Conservation (phyloP, 2,113 vertebrate genomes). For the Lanius ludovicianus region DNA sequence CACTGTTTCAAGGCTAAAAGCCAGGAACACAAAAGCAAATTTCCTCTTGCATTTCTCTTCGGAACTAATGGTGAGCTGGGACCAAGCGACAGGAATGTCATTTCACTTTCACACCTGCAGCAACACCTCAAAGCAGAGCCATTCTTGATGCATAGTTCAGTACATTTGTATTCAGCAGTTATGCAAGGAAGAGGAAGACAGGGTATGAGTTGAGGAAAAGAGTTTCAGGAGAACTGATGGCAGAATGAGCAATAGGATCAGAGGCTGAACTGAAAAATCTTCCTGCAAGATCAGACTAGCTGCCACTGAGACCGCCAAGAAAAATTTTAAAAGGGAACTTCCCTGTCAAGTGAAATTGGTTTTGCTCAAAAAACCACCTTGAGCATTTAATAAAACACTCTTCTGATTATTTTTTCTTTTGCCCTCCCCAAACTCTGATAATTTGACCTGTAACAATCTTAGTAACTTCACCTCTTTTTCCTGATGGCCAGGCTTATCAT, state of each 20-base stretch:
- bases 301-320: not conserved
- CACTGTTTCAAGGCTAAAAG: not conserved
- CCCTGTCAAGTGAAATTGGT: not conserved
- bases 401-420: not conserved
- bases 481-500: not conserved
- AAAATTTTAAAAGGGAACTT: not conserved
- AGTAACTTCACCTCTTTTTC: not conserved
- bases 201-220: not conserved
- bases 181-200: not conserved
- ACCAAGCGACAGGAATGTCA: not conserved
- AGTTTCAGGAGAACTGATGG: not conserved
- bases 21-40: not conserved
- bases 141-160: not conserved
- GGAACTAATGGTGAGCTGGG: not conserved
- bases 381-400: not conserved
- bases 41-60: not conserved
- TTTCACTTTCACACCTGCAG: not conserved
- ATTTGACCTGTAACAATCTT: not conserved
- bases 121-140: not conserved
- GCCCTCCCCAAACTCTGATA: not conserved
- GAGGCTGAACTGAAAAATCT: not conserved
- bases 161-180: not conserved
- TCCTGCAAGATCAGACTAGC: not conserved
- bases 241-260: not conserved
- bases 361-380: not conserved